phyloP scores from a whole-genome alignment of 2,113 vertebrate genomes.

The Fulmarus glacialis region DNA sequence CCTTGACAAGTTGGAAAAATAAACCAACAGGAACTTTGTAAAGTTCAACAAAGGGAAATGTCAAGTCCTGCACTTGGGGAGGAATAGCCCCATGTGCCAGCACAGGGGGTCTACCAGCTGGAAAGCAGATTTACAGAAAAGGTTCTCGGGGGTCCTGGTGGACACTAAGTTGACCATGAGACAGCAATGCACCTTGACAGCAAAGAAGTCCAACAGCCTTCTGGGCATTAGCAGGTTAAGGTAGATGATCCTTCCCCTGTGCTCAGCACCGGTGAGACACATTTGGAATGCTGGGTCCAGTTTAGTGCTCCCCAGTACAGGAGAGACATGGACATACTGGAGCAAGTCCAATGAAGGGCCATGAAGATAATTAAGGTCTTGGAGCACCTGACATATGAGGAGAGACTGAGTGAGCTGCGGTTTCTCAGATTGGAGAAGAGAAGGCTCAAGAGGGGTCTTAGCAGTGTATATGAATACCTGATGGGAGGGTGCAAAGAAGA shows the following conservation, averaged over 20 bases:
- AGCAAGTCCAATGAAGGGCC: neutral
- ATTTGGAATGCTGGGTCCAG: neutral
- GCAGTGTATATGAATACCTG: neutral
- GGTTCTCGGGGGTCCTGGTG: accelerated
- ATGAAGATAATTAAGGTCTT: neutral
- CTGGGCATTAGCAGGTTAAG: neutral
- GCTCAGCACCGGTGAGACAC: neutral
- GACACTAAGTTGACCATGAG: neutral
- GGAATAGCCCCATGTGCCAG: neutral
- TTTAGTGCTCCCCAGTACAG: neutral
- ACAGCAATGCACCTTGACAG: neutral
- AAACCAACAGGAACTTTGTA: neutral
- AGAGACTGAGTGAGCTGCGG: neutral
- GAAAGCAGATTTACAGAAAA: neutral
- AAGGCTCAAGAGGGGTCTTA: neutral
- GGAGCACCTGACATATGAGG: neutral
- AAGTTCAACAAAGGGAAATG: neutral
- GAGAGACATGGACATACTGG: neutral
- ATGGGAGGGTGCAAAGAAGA: neutral
- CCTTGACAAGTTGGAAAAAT: neutral
- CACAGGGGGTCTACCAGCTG: neutral
- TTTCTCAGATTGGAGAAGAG: neutral
- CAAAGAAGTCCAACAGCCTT: neutral
- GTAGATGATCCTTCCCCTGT: neutral
- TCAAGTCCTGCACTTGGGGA: neutral